Conservation (phyloP, 2,888 invertebrate species). For the Sinodicranocentrus sp. region DNA sequence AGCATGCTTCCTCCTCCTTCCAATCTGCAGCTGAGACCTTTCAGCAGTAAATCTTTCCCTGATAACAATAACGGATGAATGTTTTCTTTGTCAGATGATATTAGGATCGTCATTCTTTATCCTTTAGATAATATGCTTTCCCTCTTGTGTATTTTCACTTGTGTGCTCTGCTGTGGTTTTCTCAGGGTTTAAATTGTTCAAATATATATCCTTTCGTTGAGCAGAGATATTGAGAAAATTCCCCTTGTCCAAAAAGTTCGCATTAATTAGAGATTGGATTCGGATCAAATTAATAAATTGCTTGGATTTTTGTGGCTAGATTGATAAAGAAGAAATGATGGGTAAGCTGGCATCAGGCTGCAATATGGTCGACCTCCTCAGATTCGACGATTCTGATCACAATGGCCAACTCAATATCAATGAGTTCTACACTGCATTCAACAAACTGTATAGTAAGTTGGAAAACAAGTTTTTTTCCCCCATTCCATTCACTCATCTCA, state of each 20-base stretch:
- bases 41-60: constrained; percentile 57
- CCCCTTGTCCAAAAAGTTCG: no score
- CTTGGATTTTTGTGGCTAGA: constrained; percentile 78
- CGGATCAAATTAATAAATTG: constrained; percentile 62
- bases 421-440: constrained; percentile 87
- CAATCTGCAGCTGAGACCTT: constrained; percentile 61
- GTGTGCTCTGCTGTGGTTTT: constrained; percentile 16
- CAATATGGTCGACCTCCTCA: constrained; percentile 84
- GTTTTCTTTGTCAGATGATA: constrained; percentile 60
- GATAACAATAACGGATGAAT: constrained; percentile 62
- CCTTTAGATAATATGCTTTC: constrained; percentile 34
- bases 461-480: no score
- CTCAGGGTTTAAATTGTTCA: no score
- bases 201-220: no score
- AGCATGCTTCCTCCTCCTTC: constrained; percentile 16
- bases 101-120: constrained; percentile 51
- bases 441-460: constrained; percentile 82
- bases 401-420: constrained; percentile 84
- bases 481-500: no score
- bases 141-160: constrained; percentile 14
- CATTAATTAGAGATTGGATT: constrained; percentile 54
- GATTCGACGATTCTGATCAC: constrained; percentile 84
- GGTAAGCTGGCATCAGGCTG: constrained; percentile 83
- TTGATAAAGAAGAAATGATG: constrained; percentile 83
- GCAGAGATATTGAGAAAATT: no score